Percentiles rank a stretch among this genome's conserved stretches.
Conservation (phyloP, 2,113 vertebrate species). For the Cololabis saira region DNA sequence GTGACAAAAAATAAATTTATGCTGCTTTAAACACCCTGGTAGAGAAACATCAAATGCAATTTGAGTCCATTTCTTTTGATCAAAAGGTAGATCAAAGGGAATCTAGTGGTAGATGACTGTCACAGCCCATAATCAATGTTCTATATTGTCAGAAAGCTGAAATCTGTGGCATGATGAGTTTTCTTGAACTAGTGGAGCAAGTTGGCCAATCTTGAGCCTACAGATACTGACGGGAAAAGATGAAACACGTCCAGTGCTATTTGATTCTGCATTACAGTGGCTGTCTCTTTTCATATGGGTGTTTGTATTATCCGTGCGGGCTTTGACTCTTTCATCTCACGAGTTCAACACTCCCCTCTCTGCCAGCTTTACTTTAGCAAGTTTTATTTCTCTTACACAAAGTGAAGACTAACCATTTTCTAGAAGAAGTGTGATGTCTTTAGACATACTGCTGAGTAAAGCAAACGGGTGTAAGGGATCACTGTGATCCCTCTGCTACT, state of each 20-base stretch:
- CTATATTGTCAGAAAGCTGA: neutral
- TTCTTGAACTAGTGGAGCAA: neutral
- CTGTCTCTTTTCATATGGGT: slow-evolving; percentile 27
- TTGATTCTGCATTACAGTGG: slow-evolving; percentile 19
- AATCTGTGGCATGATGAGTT: slow-evolving; percentile 4
- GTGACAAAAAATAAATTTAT: no score
- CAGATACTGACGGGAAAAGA: slow-evolving; percentile 8
- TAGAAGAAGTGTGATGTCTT: neutral
- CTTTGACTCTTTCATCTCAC: slow-evolving; percentile 18
- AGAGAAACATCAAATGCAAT: neutral
- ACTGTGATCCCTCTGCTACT: neutral
- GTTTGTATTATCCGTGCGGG: slow-evolving; percentile 10
- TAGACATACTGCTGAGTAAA: neutral
- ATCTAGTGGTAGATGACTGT: neutral
- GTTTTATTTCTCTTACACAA: slow-evolving; percentile 1
- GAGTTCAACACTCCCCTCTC: neutral
- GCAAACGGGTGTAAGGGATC: neutral
- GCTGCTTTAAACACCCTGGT: no score
- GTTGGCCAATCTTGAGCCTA: slow-evolving; percentile 3
- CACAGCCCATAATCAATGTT: no score
- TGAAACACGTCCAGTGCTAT: slow-evolving; percentile 13
- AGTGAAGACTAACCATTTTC: neutral
- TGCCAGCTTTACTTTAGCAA: neutral
- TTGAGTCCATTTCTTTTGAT: neutral
- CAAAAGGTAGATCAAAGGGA: neutral